Evolutionary conservation across 2,888 invertebrate genomes (phyloP).

Genomic region (Hetaerina titia): DNA sequence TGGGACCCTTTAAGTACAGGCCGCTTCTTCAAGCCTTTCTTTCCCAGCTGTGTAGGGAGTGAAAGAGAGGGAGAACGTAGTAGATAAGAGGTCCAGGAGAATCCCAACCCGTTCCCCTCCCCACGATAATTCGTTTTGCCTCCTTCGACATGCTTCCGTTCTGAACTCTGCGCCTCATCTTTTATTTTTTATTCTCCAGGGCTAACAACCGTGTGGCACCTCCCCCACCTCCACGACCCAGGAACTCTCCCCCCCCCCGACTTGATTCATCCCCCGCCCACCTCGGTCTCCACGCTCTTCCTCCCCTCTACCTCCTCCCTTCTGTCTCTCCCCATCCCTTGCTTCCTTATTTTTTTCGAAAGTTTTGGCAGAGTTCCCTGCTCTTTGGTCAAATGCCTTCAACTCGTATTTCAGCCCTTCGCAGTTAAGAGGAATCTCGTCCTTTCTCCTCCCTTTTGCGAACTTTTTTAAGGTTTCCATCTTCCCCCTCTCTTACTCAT

Average conservation of each 20-base stretch:
- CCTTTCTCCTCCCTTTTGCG: constrained; percentile 58
- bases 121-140: constrained; percentile 1
- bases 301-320: neutral
- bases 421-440: constrained; percentile 48
- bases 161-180: neutral
- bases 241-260: neutral
- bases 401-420: constrained; percentile 52
- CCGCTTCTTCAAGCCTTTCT: too few relatives aligned
- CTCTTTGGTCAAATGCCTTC: constrained; percentile 63
- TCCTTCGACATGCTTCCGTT: constrained; percentile 1
- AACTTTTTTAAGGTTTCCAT: constrained; percentile 62
- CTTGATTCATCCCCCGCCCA: neutral
- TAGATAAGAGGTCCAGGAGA: too few relatives aligned
- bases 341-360: neutral
- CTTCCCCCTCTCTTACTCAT: neutral
- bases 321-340: neutral
- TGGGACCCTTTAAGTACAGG: too few relatives aligned
- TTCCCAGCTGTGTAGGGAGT: too few relatives aligned
- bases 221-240: neutral
- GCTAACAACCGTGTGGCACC: neutral
- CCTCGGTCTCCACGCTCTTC: neutral
- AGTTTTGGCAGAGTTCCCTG: constrained; percentile 58
- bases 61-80: too few relatives aligned
- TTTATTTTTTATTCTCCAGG: neutral
- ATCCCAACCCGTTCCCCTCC: neutral